Conservation (phyloP, 2,797 vertebrate species). For the Ibycter americanus region DNA sequence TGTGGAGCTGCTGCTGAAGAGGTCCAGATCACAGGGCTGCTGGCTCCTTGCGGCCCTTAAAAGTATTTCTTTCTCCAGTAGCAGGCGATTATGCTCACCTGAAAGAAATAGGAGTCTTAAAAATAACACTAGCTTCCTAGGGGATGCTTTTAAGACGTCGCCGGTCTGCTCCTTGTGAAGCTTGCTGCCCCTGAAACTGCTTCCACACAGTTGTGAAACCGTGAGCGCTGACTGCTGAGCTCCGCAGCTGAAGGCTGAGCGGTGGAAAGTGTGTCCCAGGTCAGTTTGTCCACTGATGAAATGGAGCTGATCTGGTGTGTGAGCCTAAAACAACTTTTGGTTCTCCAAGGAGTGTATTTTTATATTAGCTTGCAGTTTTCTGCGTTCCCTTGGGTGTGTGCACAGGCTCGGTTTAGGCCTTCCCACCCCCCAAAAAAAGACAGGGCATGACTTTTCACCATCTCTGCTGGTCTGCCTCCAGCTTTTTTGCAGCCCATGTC, state of each 20-base stretch:
- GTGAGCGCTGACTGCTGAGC: background rate
- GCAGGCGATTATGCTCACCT: background rate
- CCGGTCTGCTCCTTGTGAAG: background rate
- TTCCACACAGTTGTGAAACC: background rate
- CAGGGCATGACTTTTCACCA: background rate
- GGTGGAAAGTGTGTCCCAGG: background rate
- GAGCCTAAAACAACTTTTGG: background rate
- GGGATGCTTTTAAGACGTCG: background rate
- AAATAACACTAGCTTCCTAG: background rate
- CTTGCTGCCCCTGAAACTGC: background rate
- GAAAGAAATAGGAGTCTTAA: background rate
- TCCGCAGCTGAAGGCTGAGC: background rate
- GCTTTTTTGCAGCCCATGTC: rapidly evolving
- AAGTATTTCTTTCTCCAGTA: background rate
- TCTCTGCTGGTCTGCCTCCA: background rate
- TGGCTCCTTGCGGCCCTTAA: rapidly evolving
- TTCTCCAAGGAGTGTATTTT: background rate
- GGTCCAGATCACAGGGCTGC: background rate
- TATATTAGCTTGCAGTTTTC: background rate
- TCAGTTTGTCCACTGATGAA: background rate
- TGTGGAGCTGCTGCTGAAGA: background rate
- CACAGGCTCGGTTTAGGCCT: background rate
- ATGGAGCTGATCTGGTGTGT: background rate
- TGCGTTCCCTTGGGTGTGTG: background rate
- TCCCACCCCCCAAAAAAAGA: background rate